Evolutionary conservation across 2,888 invertebrate species (phyloP).

Genomic region (Drosophila eohydei): DNA sequence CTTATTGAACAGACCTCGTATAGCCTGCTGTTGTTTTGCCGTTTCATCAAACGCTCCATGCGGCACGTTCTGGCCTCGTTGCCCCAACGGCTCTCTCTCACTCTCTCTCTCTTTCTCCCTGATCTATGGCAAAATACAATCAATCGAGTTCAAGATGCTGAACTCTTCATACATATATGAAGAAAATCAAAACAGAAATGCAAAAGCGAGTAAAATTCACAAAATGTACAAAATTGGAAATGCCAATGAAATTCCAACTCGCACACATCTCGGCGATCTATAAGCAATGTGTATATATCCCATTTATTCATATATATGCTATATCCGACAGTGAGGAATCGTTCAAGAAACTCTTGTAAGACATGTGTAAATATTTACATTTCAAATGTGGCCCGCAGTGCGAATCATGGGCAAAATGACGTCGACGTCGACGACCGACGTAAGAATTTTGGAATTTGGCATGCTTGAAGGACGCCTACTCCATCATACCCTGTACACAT

Average conservation of each 20-base stretch:
- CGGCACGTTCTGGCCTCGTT: conserved; percentile 41
- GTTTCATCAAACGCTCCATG: conserved; percentile 26
- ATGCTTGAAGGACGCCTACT: conserved; percentile 75
- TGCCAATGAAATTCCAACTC: conserved; percentile 75
- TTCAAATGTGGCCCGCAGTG: conserved; percentile 35
- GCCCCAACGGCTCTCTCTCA: conserved; percentile 13
- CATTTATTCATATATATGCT: conserved; percentile 3
- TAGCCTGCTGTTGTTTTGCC: conserved; percentile 12
- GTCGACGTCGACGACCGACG: conserved; percentile 78
- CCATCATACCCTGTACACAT: background rate
- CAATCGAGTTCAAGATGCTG: conserved; percentile 44
- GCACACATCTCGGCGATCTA: conserved; percentile 25
- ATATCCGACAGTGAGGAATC: conserved; percentile 69
- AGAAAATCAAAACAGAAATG: conserved; percentile 35
- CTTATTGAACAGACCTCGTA: background rate
- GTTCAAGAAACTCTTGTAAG: conserved; percentile 68
- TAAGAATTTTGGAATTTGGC: conserved; percentile 80
- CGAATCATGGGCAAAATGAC: conserved; percentile 54
- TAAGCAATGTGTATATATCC: conserved; percentile 1
- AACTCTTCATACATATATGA: conserved; percentile 24
- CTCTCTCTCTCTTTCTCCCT: conserved; percentile 10
- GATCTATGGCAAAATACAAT: conserved; percentile 45
- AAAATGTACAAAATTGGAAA: conserved; percentile 68
- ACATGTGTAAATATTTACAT: conserved; percentile 78
- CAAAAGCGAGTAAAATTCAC: conserved; percentile 7